Percentiles rank a stretch among this genome's conserved stretches.
These are phyloP conservation scores for Drosophila triauraria DNA, from an alignment of 1,140 invertebrate genomes.

Conservation along the genomic window DNA sequence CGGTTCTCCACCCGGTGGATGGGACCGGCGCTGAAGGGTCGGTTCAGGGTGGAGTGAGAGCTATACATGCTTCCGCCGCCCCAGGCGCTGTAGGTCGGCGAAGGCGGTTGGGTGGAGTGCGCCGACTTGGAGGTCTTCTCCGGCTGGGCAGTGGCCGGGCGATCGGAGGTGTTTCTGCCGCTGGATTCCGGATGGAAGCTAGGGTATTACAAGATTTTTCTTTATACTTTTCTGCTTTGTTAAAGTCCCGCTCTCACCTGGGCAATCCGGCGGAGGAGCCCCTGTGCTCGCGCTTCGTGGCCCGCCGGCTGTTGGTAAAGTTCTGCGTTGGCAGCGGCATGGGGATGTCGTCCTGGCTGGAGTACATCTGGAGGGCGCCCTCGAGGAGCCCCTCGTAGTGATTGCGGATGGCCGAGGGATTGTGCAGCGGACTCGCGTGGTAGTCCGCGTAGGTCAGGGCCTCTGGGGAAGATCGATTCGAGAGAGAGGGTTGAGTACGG, in stretches of 20 bases:
- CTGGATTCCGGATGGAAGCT: slow-evolving; percentile 58
- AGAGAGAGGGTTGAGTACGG: slow-evolving; percentile 73
- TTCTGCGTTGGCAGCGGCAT: slow-evolving; percentile 76
- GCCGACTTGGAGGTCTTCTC: slow-evolving; percentile 74
- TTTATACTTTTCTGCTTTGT: too few species aligned
- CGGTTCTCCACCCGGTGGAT: slow-evolving; percentile 86
- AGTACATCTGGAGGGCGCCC: slow-evolving; percentile 84
- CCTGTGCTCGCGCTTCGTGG: slow-evolving; percentile 76
- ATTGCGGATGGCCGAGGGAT: slow-evolving; percentile 81
- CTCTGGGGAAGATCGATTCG: slow-evolving; percentile 76
- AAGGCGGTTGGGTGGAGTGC: slow-evolving; percentile 79
- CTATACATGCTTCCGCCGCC: slow-evolving; percentile 71
- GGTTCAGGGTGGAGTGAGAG: slow-evolving; percentile 74
- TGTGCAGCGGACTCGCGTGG: slow-evolving; percentile 78
- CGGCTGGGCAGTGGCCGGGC: slow-evolving; percentile 82
- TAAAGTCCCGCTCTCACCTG: slow-evolving; percentile 35
- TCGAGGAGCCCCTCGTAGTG: slow-evolving; percentile 83
- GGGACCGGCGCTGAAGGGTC: slow-evolving; percentile 87
- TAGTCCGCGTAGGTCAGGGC: slow-evolving; percentile 70
- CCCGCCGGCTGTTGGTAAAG: slow-evolving; percentile 74
- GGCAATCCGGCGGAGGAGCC: slow-evolving; percentile 79
- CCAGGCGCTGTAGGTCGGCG: slow-evolving; percentile 80
- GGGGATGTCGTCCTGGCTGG: slow-evolving; percentile 80
- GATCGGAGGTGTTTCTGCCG: slow-evolving; percentile 40
- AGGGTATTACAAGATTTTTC: not conserved